Evolutionary conservation across 2,797 vertebrate species (phyloP).

Genomic region (Margarornis squamiger): DNA sequence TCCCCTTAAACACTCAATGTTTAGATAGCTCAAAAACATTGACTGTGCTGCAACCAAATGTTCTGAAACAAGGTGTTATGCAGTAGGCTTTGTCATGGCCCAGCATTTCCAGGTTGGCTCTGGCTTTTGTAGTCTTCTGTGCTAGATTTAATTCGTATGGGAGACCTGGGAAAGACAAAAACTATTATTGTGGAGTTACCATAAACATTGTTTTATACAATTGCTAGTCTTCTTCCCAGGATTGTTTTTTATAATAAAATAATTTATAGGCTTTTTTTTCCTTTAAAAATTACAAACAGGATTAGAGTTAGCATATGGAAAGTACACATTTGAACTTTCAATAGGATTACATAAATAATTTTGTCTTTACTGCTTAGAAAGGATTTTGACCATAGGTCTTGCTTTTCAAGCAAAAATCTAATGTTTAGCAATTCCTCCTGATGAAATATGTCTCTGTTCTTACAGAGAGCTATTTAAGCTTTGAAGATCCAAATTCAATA

Average conservation of each 20-base stretch:
- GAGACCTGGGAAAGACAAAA: neutral
- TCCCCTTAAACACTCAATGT: neutral
- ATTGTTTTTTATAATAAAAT: neutral
- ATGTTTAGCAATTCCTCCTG: neutral
- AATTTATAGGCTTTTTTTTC: accelerated
- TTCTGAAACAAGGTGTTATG: neutral
- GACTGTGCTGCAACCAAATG: neutral
- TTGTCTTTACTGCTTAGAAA: neutral
- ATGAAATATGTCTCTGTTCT: neutral
- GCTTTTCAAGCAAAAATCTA: neutral
- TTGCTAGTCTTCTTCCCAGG: neutral
- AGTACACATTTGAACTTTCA: neutral
- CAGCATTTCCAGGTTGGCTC: neutral
- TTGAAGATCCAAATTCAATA: neutral
- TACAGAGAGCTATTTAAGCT: neutral
- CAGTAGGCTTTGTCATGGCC: neutral
- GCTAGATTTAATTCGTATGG: neutral
- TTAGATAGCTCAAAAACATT: neutral
- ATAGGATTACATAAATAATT: neutral
- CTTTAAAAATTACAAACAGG: neutral
- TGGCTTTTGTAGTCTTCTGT: neutral
- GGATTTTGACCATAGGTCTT: neutral
- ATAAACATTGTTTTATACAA: neutral
- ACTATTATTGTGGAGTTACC: neutral
- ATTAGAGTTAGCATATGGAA: neutral